Evolutionary conservation across 1,140 invertebrate species (phyloP).

Genomic region (Delia radicum): DNA sequence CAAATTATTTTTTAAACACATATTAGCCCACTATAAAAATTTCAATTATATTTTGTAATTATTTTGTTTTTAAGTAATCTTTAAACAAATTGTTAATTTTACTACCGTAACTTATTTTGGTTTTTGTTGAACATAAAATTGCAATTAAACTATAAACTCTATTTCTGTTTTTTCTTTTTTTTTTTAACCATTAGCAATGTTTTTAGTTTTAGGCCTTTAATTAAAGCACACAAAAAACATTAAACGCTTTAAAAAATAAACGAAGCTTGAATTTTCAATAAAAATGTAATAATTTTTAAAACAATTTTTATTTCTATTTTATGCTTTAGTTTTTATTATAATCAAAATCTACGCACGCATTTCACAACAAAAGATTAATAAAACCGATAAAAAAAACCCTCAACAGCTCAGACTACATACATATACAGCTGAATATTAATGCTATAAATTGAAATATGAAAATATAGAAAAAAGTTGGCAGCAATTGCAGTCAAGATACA

Average conservation of each 20-base stretch:
- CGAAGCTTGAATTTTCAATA: neutral
- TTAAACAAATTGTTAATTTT: neutral
- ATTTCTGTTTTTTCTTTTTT: no score
- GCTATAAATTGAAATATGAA: constrained; percentile 9
- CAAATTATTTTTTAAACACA: neutral
- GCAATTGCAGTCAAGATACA: neutral
- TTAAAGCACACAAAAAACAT: neutral
- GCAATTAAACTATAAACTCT: neutral
- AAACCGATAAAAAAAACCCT: constrained; percentile 6
- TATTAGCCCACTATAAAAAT: neutral
- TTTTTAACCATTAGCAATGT: neutral
- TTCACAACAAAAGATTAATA: constrained; percentile 9
- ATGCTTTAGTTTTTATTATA: neutral
- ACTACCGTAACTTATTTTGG: constrained; percentile 1
- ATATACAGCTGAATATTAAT: neutral
- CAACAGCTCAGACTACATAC: neutral
- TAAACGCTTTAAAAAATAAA: neutral
- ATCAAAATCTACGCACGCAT: constrained; percentile 11
- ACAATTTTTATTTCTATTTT: neutral
- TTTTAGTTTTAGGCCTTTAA: neutral
- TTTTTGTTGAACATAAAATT: constrained; percentile 1
- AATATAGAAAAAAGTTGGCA: neutral
- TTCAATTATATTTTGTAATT: neutral
- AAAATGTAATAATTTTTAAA: neutral
- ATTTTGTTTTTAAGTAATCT: neutral